These are phyloP conservation scores for Notolepis coatsorum DNA, from an alignment of 2,797 vertebrate genomes.

Conservation along the genomic window DNA sequence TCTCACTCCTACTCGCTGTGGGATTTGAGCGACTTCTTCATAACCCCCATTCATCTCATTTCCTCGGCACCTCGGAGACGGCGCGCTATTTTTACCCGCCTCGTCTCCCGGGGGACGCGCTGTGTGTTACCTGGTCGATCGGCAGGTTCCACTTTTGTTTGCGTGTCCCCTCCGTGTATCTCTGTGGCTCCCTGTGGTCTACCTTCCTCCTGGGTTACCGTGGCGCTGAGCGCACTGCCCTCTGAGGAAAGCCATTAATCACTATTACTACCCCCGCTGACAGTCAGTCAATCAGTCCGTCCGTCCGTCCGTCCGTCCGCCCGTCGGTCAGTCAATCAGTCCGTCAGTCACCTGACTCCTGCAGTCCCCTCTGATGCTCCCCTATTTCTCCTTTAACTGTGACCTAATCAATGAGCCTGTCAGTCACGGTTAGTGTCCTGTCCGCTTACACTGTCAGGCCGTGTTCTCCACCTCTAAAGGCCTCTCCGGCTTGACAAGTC, in stretches of 20 bases:
- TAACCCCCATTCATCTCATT: not conserved
- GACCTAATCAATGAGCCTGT: conserved; percentile 56
- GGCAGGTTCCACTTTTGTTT: conserved; percentile 54
- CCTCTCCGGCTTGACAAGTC: not conserved
- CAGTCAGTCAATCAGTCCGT: conserved; percentile 42
- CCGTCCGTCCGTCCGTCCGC: conserved; percentile 42
- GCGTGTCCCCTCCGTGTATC: conserved; percentile 45
- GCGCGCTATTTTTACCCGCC: conserved; percentile 11
- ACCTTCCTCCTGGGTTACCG: conserved; percentile 20
- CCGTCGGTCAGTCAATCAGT: conserved; percentile 38
- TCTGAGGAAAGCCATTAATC: conserved; percentile 61
- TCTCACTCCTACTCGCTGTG: no score
- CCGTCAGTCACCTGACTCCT: conserved; percentile 31
- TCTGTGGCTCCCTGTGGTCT: conserved; percentile 45
- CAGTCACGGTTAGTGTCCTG: conserved; percentile 15
- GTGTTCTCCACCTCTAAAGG: not conserved
- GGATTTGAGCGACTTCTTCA: not conserved
- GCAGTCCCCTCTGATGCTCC: conserved; percentile 37
- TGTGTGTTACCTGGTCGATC: conserved; percentile 35
- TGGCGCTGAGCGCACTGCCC: conserved; percentile 59
- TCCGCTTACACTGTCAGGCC: conserved; percentile 5
- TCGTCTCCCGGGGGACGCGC: conserved; percentile 10
- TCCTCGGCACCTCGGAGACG: no score
- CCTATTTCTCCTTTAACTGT: conserved; percentile 35
- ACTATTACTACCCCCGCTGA: conserved; percentile 54